These are phyloP conservation scores for Venusia cambrica DNA, from an alignment of 2,888 invertebrate genomes.

Conservation along the genomic window DNA sequence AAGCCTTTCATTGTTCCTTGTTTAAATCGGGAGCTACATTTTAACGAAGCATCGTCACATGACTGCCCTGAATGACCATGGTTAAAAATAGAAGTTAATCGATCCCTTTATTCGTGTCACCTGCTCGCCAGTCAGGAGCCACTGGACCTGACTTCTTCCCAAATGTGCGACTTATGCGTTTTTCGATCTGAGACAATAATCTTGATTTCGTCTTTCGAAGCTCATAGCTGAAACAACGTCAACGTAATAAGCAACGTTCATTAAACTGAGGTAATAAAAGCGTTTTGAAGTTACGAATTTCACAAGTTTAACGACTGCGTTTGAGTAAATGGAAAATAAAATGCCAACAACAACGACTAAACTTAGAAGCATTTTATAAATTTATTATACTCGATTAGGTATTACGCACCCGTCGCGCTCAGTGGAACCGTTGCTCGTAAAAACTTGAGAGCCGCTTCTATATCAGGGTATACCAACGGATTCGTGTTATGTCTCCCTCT, in stretches of 20 bases:
- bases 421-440: conserved; percentile 46
- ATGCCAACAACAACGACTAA: conserved; percentile 37
- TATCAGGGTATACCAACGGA: conserved; percentile 30
- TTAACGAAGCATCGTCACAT: conserved; percentile 29
- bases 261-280: conserved; percentile 30
- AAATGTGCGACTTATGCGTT: conserved; percentile 3
- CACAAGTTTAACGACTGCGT: conserved; percentile 30
- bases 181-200: conserved; percentile 8
- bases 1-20: conserved; percentile 25
- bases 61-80: conserved; percentile 49
- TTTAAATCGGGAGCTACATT: conserved; percentile 22
- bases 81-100: conserved; percentile 78
- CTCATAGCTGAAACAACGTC: conserved; percentile 14
- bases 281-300: conserved; percentile 30
- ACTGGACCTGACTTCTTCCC: conserved; percentile 29
- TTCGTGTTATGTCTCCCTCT: conserved; percentile 26
- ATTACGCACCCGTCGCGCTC: conserved; percentile 45
- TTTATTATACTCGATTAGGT: conserved; percentile 49
- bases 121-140: conserved; percentile 40
- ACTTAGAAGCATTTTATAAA: conserved; percentile 42
- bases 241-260: conserved; percentile 25
- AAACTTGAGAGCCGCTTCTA: conserved; percentile 44
- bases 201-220: conserved; percentile 11
- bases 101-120: conserved; percentile 75
- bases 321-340: conserved; percentile 32